Conservation (phyloP, 2,113 vertebrate species). For the Panthera tigris region DNA sequence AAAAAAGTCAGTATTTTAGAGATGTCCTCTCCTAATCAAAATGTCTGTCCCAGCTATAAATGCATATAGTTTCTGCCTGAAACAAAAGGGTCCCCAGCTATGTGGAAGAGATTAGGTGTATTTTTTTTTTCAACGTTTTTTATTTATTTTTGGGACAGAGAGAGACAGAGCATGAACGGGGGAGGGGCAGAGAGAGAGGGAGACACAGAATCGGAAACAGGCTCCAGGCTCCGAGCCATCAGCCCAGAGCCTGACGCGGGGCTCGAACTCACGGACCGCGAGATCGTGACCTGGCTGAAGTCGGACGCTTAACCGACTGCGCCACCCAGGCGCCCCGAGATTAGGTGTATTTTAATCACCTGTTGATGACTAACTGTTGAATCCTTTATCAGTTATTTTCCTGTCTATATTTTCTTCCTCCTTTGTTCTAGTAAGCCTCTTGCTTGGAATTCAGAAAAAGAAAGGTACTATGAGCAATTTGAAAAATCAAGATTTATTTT, state of each 20-base stretch:
- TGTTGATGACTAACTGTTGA: not conserved
- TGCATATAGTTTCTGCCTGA: not conserved
- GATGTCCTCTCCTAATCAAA: not conserved
- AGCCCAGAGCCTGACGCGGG: too few species aligned
- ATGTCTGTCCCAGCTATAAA: not conserved
- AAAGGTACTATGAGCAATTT: not conserved
- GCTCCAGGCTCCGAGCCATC: too few species aligned
- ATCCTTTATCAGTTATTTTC: not conserved
- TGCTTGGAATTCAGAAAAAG: not conserved
- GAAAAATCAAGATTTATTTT: slow-evolving; percentile 6
- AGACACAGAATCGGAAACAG: too few species aligned
- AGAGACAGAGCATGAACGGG: too few species aligned
- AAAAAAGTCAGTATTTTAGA: not conserved
- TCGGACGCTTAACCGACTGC: too few species aligned
- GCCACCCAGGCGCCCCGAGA: not conserved
- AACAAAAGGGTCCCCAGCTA: not conserved
- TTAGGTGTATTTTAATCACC: not conserved
- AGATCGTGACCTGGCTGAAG: too few species aligned
- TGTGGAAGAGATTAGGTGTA: not conserved
- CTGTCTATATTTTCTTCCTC: not conserved
- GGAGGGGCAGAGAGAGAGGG: too few species aligned
- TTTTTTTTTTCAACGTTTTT: not conserved
- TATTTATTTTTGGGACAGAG: too few species aligned
- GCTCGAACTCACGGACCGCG: too few species aligned
- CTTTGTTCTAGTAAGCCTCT: not conserved